A percentile compares a stretch with the other conserved stretches of the same genome.
phyloP scores from a whole-genome alignment of 1,140 invertebrate species.

The Pogonomyrmex barbatus region DNA sequence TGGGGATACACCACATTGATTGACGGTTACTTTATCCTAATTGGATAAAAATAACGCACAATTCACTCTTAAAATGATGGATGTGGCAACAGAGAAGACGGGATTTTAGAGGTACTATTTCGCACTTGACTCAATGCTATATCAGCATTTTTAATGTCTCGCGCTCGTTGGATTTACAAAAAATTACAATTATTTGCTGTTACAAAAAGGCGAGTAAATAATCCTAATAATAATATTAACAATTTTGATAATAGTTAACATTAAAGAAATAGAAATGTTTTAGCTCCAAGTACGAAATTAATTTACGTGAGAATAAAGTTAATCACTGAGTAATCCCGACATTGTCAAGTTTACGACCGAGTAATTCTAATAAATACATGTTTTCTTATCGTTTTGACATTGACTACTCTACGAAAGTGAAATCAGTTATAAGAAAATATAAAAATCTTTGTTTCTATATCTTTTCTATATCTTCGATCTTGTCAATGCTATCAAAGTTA shows the following conservation, averaged over 20 bases:
- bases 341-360: not conserved
- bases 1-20: conserved; percentile 21
- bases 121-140: not conserved
- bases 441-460: not conserved
- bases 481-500: not conserved
- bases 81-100: not conserved
- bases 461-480: not conserved
- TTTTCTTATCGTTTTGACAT: conserved; percentile 7
- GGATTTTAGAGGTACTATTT: not conserved
- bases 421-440: not conserved
- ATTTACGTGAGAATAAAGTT: not conserved
- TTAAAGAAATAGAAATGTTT: not conserved
- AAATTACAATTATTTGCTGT: not conserved
- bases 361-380: not conserved
- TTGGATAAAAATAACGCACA: conserved; percentile 34
- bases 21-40: conserved; percentile 50
- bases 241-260: not conserved
- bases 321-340: not conserved
- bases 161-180: not conserved
- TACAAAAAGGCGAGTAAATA: not conserved
- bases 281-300: not conserved
- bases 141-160: not conserved
- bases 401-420: not conserved
- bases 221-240: no score
- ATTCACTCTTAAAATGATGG: conserved; percentile 5